Evolutionary conservation across 2,113 vertebrate species (phyloP), one percentile per base, ranked within the genome.

Genomic region (Nannobrachium achirus): DNA sequence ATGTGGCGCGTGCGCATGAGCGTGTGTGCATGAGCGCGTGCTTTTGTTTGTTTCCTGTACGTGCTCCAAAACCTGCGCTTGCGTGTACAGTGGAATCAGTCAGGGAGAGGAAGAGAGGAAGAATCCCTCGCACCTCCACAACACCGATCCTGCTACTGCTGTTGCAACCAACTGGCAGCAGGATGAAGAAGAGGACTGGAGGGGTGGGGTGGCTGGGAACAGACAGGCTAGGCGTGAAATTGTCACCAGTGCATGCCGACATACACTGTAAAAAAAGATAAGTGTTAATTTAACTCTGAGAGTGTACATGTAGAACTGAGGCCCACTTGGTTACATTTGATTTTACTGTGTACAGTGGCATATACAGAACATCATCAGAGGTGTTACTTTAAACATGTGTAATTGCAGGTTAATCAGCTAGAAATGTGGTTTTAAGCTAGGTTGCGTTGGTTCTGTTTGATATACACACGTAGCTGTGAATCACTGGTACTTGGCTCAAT

Each of bases 81-180:
- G 25, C 3, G 25, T 33, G 25, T 33, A 33, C 25, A 33, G 25
- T 33, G 6, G 25, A 33, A 33, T 33, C 53, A 71, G 48, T 63
- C 75, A 52, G 63, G 58, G 64, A 7, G 13, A 76, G 77, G 50
- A n/a, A n/a, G 63, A 71, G 71, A 78, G 80, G 69, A 57, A 81
- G 80, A 72, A 40, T 25, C 25, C 16, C 69, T 76, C 11, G 50
- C 82, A 75, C 81, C 72, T 80, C 67, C 62, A 9, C 76, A 18
- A 45, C 67, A 73, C 73, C 70, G n/a, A 7, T 62, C 65, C 66
- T 45, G 56, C 63, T 58, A 69, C 77, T 86, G 81, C 66, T 67
- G 77, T 41, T 73, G 71, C 62, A 82, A 63, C 80, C 82, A 63
- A 79, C 78, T 82, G 83, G 81, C 73, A 78, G 76, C 55, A 33